These are phyloP conservation scores for Odontamblyopus lacepedii DNA, from an alignment of 2,797 vertebrate genomes.

Conservation along the genomic window DNA sequence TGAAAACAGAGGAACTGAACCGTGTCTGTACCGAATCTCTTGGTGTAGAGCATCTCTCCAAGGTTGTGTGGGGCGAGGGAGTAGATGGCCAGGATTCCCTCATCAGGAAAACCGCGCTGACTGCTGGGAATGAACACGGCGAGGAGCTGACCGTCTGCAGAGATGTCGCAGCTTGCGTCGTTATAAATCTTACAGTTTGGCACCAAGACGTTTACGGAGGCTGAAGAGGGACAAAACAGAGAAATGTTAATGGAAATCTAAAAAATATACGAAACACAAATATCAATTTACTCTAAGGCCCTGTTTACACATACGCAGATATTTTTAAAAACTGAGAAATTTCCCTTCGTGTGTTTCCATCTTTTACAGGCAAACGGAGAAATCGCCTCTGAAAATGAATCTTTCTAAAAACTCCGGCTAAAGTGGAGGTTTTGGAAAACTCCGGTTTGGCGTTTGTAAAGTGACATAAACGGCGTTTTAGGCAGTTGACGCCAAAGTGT, in stretches of 20 bases:
- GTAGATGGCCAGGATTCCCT: conserved; percentile 96
- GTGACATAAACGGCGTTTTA: too few species aligned
- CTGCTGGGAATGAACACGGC: conserved; percentile 98
- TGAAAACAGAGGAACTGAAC: neutral
- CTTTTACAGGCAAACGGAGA: too few species aligned
- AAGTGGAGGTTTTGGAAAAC: too few species aligned
- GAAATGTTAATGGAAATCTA: neutral
- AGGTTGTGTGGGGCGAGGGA: conserved; percentile 97
- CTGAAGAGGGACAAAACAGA: conserved; percentile 60
- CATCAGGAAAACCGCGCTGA: conserved; percentile 95
- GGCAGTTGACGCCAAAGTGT: too few species aligned
- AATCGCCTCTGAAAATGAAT: too few species aligned
- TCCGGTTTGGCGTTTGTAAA: too few species aligned
- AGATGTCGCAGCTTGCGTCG: conserved; percentile 98
- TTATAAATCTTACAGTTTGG: conserved; percentile 99
- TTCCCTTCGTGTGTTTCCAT: too few species aligned
- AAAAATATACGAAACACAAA: too few species aligned
- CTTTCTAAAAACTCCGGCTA: too few species aligned
- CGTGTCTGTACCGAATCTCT: conserved; percentile 86
- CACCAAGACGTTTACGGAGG: conserved; percentile 94
- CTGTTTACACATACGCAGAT: too few species aligned
- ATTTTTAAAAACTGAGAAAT: too few species aligned
- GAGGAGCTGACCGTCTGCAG: conserved; percentile 93
- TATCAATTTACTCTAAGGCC: too few species aligned
- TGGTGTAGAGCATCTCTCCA: conserved; percentile 98